Evolutionary conservation across 2,113 vertebrate genomes (phyloP).

Genomic region (Sylvilagus bachmani): DNA sequence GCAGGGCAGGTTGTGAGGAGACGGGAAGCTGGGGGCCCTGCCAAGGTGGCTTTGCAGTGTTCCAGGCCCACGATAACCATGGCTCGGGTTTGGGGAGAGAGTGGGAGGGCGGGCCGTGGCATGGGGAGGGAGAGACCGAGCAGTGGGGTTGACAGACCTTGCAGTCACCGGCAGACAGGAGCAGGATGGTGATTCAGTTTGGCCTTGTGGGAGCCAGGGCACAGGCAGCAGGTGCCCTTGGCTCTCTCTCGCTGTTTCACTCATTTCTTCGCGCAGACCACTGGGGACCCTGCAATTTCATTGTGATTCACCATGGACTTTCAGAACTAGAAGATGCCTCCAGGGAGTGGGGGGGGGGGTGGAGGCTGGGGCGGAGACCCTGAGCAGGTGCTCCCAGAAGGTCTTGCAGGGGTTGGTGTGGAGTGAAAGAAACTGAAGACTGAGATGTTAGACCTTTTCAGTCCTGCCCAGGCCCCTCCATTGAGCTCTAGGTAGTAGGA

Average conservation of each 20-base stretch:
- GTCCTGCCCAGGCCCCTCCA: rapidly evolving
- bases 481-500: not conserved
- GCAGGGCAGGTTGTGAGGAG: not conserved
- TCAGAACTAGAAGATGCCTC: not conserved
- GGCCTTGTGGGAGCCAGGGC: not conserved
- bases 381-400: rapidly evolving
- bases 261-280: not conserved
- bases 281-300: not conserved
- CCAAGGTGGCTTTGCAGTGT: not conserved
- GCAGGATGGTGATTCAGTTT: not conserved
- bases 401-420: not conserved
- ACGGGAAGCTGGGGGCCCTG: not conserved
- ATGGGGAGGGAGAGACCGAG: not conserved
- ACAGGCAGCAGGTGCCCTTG: not conserved
- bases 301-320: not conserved
- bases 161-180: not conserved
- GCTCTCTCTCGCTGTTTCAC: not conserved
- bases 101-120: not conserved
- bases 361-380: not conserved
- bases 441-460: not conserved
- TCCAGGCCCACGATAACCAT: not conserved
- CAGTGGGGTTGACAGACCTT: not conserved
- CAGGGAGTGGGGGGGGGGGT: not conserved
- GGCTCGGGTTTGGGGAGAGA: not conserved
- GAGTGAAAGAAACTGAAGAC: not conserved